phyloP scores from a whole-genome alignment of 1,140 invertebrate genomes.

The Oreohelix idahoensis region DNA sequence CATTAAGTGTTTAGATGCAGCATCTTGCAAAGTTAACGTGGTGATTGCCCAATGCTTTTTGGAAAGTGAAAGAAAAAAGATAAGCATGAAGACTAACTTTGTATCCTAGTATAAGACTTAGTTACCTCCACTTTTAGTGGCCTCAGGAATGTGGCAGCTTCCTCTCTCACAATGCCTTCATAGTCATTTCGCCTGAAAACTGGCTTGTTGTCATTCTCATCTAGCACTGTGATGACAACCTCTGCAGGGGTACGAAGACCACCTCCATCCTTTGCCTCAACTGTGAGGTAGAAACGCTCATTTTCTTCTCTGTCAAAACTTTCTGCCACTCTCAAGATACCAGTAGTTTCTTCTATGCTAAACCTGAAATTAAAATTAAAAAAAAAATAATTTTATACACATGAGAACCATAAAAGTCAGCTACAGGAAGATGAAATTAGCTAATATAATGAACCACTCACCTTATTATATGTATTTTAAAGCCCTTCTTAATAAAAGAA shows the following conservation, averaged over 20 bases:
- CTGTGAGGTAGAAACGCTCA: slow-evolving; percentile 89
- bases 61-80: no score
- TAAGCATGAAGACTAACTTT: no score
- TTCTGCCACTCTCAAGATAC: slow-evolving; percentile 85
- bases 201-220: slow-evolving; percentile 80
- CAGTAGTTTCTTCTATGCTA: slow-evolving; percentile 84
- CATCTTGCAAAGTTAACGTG: no score
- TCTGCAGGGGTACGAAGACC: slow-evolving; percentile 92
- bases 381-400: not conserved
- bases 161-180: slow-evolving; percentile 53
- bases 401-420: no score
- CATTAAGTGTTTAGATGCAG: no score
- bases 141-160: slow-evolving; percentile 46
- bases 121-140: slow-evolving; percentile 55
- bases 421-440: no score
- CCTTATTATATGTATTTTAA: no score
- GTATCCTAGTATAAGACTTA: not conserved
- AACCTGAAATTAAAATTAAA: slow-evolving; percentile 79
- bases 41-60: no score
- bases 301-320: slow-evolving; percentile 88
- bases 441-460: no score
- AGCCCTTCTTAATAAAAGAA: no score
- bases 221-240: slow-evolving; percentile 80
- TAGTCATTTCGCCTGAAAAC: slow-evolving; percentile 55
- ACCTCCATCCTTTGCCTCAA: slow-evolving; percentile 90